Conservation (phyloP, 2,797 vertebrate genomes). For the Rhincodon typus region DNA sequence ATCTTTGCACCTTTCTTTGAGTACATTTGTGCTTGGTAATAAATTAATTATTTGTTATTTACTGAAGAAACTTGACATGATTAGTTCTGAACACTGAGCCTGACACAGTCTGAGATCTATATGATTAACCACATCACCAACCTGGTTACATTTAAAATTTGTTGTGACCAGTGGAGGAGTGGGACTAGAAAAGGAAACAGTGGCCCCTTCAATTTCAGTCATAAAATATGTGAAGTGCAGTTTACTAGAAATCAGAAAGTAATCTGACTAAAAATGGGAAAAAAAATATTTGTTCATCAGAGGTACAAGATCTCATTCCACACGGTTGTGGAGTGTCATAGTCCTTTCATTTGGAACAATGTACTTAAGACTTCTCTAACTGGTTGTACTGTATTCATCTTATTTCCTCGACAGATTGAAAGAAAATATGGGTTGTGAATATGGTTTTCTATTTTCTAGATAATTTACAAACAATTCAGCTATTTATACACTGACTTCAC, state of each 20-base stretch:
- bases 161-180: too few relatives aligned
- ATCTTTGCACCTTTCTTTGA: too few relatives aligned
- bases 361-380: neutral
- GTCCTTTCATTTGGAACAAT: neutral
- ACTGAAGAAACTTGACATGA: too few relatives aligned
- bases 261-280: neutral
- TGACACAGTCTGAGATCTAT: too few relatives aligned
- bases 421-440: neutral
- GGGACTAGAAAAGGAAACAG: too few relatives aligned
- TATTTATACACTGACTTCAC: neutral
- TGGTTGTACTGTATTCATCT: neutral
- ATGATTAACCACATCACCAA: too few relatives aligned
- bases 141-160: too few relatives aligned
- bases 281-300: neutral
- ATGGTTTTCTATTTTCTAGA: neutral
- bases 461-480: neutral
- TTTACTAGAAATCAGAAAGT: neutral
- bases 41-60: too few relatives aligned
- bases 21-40: too few relatives aligned
- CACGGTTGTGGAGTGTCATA: neutral
- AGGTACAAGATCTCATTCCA: neutral
- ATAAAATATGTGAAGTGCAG: neutral
- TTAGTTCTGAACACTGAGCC: too few relatives aligned
- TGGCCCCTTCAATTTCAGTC: too few relatives aligned
- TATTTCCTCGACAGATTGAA: neutral